These are phyloP conservation scores for Bombus affinis DNA, from an alignment of 1,140 invertebrate genomes.

Conservation along the genomic window DNA sequence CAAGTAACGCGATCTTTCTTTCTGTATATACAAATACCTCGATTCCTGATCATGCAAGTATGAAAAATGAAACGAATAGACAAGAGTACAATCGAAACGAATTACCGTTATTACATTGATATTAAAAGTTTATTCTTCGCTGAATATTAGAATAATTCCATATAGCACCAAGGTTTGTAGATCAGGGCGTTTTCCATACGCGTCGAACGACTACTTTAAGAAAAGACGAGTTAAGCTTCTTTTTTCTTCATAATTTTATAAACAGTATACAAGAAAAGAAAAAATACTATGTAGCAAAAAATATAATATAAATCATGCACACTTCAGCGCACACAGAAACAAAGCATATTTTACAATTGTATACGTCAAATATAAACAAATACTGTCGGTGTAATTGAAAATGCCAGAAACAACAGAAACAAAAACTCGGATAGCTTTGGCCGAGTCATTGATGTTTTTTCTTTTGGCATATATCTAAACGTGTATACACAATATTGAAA, in stretches of 20 bases:
- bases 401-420: background rate
- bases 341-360: conserved; percentile 56
- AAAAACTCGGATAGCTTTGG: background rate
- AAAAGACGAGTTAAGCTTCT: conserved; percentile 65
- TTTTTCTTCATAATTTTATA: conserved; percentile 41
- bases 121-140: conserved; percentile 72
- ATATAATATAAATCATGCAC: conserved; percentile 60
- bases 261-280: conserved; percentile 55
- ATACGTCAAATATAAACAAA: conserved; percentile 12
- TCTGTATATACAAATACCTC: conserved; percentile 24
- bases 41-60: conserved; percentile 60
- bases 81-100: conserved; percentile 67
- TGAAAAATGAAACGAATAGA: conserved; percentile 51
- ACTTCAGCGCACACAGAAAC: conserved; percentile 65
- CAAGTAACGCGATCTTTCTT: conserved; percentile 14
- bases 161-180: conserved; percentile 80
- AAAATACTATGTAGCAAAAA: conserved; percentile 53
- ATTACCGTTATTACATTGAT: conserved; percentile 68
- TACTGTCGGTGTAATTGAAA: background rate
- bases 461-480: background rate
- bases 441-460: conserved; percentile 12
- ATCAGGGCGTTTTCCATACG: conserved; percentile 68
- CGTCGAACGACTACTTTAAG: conserved; percentile 67
- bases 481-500: conserved; percentile 51
- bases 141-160: conserved; percentile 81